Conservation (phyloP, 2,888 invertebrate genomes). For the Caenorhabditis sulstoni region DNA sequence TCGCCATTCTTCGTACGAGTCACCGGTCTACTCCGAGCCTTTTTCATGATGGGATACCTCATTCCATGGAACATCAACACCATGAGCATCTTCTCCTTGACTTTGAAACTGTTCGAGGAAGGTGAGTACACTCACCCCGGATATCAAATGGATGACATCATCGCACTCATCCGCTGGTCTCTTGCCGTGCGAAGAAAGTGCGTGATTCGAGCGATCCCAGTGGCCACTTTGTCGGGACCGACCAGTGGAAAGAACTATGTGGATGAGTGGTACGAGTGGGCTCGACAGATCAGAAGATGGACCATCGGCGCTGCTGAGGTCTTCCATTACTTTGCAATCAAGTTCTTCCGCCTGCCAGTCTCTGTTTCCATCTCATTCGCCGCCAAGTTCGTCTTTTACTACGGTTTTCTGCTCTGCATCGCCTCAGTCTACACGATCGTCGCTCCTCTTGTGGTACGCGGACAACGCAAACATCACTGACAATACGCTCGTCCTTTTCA, state of each 20-base stretch:
- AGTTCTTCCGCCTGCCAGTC: conserved; percentile 71
- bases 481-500: conserved; percentile 46
- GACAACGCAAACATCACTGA: background rate
- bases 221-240: conserved; percentile 74
- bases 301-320: conserved; percentile 79
- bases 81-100: conserved; percentile 76
- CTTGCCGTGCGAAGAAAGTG: conserved; percentile 73
- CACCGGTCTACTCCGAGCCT: conserved; percentile 74
- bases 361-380: conserved; percentile 72
- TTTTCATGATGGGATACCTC: conserved; percentile 78
- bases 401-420: conserved; percentile 75
- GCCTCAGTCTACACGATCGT: conserved; percentile 74
- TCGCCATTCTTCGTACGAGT: conserved; percentile 77
- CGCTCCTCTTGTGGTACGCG: conserved; percentile 72
- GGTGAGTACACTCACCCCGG: conserved; percentile 75
- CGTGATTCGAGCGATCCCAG: conserved; percentile 74
- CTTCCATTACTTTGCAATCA: conserved; percentile 78
- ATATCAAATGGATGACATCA: conserved; percentile 78
- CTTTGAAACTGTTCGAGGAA: conserved; percentile 71
- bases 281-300: conserved; percentile 76
- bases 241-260: conserved; percentile 70
- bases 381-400: conserved; percentile 75
- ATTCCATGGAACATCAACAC: conserved; percentile 79
- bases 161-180: conserved; percentile 76
- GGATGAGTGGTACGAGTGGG: conserved; percentile 78